Evolutionary conservation across 1,140 invertebrate genomes (phyloP).

Genomic region (Helicoverpa zea): DNA sequence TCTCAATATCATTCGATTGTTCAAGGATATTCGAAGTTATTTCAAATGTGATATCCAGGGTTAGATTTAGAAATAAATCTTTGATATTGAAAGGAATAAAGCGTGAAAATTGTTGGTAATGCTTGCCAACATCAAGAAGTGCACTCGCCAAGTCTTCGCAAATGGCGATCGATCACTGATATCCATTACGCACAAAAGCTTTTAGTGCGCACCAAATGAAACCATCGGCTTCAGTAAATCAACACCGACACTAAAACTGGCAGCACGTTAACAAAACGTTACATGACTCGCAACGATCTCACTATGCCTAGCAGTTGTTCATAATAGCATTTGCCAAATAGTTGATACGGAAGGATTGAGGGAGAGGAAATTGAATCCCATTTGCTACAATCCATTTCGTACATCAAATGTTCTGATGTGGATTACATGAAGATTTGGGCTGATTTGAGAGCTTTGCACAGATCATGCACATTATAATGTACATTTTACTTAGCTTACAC

Average conservation of each 20-base stretch:
- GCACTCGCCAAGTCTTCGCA: conserved; percentile 27
- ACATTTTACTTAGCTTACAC: too few species aligned
- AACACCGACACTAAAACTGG: conserved; percentile 51
- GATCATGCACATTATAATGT: not conserved
- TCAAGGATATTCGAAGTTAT: not conserved
- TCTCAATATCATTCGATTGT: not conserved
- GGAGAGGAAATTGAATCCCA: conserved; percentile 62
- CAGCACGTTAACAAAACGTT: conserved; percentile 34
- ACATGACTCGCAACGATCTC: conserved; percentile 2
- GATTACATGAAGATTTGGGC: conserved; percentile 7
- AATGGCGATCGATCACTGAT: conserved; percentile 37
- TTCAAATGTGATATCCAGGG: not conserved
- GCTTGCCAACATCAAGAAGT: conserved; percentile 29
- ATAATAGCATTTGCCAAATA: conserved; percentile 26
- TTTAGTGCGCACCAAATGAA: conserved; percentile 54
- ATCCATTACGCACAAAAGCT: conserved; percentile 58
- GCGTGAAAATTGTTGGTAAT: conserved; percentile 14
- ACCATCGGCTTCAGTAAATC: conserved; percentile 55
- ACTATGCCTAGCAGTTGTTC: conserved; percentile 22
- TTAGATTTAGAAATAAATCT: conserved; percentile 20
- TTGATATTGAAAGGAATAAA: not conserved
- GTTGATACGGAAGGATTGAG: conserved; percentile 56
- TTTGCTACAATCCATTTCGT: conserved; percentile 48
- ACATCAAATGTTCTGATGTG: conserved; percentile 17
- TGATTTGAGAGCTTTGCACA: not conserved